Conservation (phyloP, 2,888 invertebrate species). For the Agrotis clavis region DNA sequence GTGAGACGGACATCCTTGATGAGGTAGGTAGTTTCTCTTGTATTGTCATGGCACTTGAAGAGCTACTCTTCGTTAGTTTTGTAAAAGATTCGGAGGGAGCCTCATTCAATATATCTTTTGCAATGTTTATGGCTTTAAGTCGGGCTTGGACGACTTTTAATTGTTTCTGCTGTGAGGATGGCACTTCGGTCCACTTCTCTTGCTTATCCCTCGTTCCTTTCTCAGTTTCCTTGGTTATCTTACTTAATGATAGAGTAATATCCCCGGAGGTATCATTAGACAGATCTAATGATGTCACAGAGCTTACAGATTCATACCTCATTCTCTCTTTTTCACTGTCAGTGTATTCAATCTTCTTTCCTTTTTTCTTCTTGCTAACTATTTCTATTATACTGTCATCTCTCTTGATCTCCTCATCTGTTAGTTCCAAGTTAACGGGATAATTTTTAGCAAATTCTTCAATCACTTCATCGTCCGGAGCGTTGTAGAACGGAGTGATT, state of each 20-base stretch:
- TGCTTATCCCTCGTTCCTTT: conserved; percentile 75
- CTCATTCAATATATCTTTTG: conserved; percentile 85
- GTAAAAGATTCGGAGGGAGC: conserved; percentile 80
- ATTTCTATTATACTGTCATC: conserved; percentile 83
- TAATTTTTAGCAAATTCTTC: conserved; percentile 80
- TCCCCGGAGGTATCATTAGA: conserved; percentile 83
- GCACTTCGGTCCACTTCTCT: conserved; percentile 88
- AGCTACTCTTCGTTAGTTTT: conserved; percentile 81
- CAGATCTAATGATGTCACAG: conserved; percentile 84
- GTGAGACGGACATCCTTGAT: conserved; percentile 82
- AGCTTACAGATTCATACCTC: conserved; percentile 86
- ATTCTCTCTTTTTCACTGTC: conserved; percentile 85
- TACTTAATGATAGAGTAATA: conserved; percentile 83
- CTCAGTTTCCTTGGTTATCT: conserved; percentile 77
- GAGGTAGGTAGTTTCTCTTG: conserved; percentile 69
- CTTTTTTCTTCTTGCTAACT: conserved; percentile 81
- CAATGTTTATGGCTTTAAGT: conserved; percentile 83
- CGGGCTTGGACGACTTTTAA: conserved; percentile 88
- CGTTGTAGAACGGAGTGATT: conserved; percentile 93
- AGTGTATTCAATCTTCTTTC: conserved; percentile 86
- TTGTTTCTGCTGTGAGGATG: conserved; percentile 85
- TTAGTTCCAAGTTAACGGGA: conserved; percentile 87
- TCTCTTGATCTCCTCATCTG: conserved; percentile 88
- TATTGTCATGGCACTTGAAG: conserved; percentile 74
- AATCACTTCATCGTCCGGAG: conserved; percentile 91